These are phyloP conservation scores for Drosophila willistoni DNA, from an alignment of 1,140 invertebrate genomes.

Conservation along the genomic window DNA sequence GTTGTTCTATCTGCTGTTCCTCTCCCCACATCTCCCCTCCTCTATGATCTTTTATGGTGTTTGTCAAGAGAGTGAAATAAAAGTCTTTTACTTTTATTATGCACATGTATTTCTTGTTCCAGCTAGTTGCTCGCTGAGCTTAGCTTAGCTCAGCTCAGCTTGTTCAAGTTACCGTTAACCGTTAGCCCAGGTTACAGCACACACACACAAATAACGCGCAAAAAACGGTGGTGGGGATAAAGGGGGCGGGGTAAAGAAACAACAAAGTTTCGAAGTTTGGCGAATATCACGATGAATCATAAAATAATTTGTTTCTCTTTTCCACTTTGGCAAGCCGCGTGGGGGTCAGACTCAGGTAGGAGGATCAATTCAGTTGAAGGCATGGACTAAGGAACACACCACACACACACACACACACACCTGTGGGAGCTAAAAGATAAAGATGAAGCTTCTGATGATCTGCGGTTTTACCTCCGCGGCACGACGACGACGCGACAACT, in stretches of 20 bases:
- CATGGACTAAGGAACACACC: background rate
- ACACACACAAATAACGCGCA: conserved; percentile 25
- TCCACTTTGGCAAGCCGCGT: conserved; percentile 1
- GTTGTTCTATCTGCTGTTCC: conserved; percentile 1
- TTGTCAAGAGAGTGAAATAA: conserved; percentile 34
- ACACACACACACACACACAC: background rate
- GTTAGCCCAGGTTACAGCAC: conserved; percentile 68
- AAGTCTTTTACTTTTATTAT: conserved; percentile 45
- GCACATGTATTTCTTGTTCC: conserved; percentile 35
- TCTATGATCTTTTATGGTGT: conserved; percentile 33
- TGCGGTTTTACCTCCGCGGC: conserved; percentile 2
- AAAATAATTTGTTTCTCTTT: conserved; percentile 11
- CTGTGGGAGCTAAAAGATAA: conserved; percentile 5
- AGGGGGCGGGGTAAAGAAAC: conserved; percentile 18
- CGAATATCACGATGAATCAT: conserved; percentile 42
- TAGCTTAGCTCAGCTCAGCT: background rate
- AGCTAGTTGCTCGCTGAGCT: conserved; percentile 2
- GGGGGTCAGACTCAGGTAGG: conserved; percentile 30
- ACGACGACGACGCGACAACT: conserved; percentile 10
- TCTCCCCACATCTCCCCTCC: conserved; percentile 28
- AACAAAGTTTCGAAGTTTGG: conserved; percentile 31
- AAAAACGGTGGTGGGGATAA: conserved; percentile 30
- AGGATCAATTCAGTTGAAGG: background rate
- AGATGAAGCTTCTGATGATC: background rate
- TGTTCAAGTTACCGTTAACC: conserved; percentile 67